Evolutionary conservation across 2,113 vertebrate species (phyloP), one percentile per base, ranked within the genome.

Genomic region (Aspidoscelis tigris): DNA sequence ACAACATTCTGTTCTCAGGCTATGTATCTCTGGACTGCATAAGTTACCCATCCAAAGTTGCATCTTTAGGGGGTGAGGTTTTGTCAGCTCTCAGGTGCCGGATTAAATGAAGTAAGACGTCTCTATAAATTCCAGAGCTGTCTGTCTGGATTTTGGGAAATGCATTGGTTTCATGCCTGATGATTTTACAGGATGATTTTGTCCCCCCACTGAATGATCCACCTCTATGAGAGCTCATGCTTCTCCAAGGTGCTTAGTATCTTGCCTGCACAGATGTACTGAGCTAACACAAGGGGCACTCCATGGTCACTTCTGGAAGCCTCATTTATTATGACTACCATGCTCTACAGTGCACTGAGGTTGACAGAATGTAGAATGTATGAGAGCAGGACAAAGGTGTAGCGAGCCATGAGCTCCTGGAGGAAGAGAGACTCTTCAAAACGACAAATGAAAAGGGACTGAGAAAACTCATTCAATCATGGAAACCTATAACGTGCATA

Each of bases 31-130:
- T 87, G 83, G 9, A 66, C 55, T 84, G 61, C 76, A 3, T 24
- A 2, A 86, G 88, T 75, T 88, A 88, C 81, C 89, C 88, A 88
- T 73, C 81, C 82, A 76, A 47, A 74, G 39, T 3, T 58, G 66
- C 4, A 14, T 82, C 2, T 3, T 12, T 26, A 68, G 71, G 86
- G 84, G 78, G 84, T 81, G 85, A 89, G 43, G 65, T 84, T 33
- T 76, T 87, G 2, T 3, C 80, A 0, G 43, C 82, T 89, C 87
- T 85, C 89, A 68, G 2, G 81, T 71, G 33, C 77, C 61, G 82
- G 58, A 61, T 87, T 78, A 89, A 68, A 86, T 0, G 0, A 90
- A 82, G 50, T 1, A 21, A 85, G 71, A 81, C 50, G 8, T 75
- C 81, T 80, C 64, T 3, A 22, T 78, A 80, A 78, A 68, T 83